Evolutionary conservation across 2,113 vertebrate genomes (phyloP).

Genomic region (Antennarius striatus): DNA sequence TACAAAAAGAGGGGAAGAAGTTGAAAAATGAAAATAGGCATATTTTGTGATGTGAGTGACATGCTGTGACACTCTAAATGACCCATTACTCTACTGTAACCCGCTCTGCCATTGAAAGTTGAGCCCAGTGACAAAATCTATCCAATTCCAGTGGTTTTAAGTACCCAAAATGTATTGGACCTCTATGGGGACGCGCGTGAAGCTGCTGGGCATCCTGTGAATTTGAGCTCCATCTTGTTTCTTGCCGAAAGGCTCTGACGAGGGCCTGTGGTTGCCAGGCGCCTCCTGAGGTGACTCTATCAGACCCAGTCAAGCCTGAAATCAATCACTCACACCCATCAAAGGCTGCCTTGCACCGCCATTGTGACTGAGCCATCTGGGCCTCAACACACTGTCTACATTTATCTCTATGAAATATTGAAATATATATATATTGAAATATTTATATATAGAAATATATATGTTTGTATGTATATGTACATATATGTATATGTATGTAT

Average conservation of each 20-base stretch:
- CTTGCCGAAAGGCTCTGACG: slow-evolving; percentile 74
- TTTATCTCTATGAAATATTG: slow-evolving; percentile 72
- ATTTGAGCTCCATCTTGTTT: slow-evolving; percentile 74
- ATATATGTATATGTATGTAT: neutral
- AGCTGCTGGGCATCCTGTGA: slow-evolving; percentile 72
- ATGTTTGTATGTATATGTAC: slow-evolving; percentile 30
- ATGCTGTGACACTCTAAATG: slow-evolving; percentile 73
- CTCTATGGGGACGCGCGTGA: slow-evolving; percentile 68
- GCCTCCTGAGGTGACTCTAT: slow-evolving; percentile 85
- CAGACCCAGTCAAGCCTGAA: slow-evolving; percentile 86
- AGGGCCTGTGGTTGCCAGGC: slow-evolving; percentile 78
- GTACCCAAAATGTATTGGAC: slow-evolving; percentile 73
- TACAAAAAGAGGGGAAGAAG: slow-evolving; percentile 10
- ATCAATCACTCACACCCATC: slow-evolving; percentile 87
- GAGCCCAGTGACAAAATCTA: slow-evolving; percentile 69
- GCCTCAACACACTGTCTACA: slow-evolving; percentile 75
- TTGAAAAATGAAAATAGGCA: slow-evolving; percentile 52
- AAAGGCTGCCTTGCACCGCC: slow-evolving; percentile 79
- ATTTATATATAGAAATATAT: no score
- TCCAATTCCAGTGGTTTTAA: slow-evolving; percentile 70
- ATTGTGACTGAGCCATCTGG: slow-evolving; percentile 83
- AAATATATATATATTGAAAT: no score
- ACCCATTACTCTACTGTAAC: slow-evolving; percentile 73
- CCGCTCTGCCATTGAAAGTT: slow-evolving; percentile 67
- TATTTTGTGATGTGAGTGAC: slow-evolving; percentile 60